phyloP scores from a whole-genome alignment of 2,888 invertebrate genomes.

The Nephrotoma flavescens region DNA sequence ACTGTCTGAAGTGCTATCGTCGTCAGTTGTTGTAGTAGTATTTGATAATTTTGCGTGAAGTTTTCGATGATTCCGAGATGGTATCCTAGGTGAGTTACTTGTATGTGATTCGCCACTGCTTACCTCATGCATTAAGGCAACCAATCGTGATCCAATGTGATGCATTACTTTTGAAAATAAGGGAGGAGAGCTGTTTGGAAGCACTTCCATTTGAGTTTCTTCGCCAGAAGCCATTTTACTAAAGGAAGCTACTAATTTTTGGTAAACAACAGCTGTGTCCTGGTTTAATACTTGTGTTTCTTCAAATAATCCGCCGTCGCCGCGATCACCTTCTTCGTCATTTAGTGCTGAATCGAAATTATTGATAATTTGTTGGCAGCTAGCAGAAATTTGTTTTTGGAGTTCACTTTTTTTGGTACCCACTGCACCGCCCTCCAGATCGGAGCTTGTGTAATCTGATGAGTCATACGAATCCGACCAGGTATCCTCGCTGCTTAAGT shows the following conservation, averaged over 20 bases:
- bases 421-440: slow-evolving; percentile 51
- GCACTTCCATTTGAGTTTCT: slow-evolving; percentile 27
- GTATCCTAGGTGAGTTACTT: slow-evolving; percentile 44
- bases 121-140: slow-evolving; percentile 84
- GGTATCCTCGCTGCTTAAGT: slow-evolving; percentile 80
- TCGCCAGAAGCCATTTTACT: slow-evolving; percentile 55
- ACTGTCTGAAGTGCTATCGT: slow-evolving; percentile 46
- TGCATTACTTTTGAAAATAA: slow-evolving; percentile 83
- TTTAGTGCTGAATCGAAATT: slow-evolving; percentile 56
- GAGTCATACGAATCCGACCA: slow-evolving; percentile 91
- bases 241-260: slow-evolving; percentile 69
- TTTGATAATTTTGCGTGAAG: slow-evolving; percentile 40
- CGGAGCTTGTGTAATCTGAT: slow-evolving; percentile 81
- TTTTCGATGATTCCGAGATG: slow-evolving; percentile 39
- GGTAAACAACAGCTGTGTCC: slow-evolving; percentile 77
- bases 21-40: slow-evolving; percentile 24
- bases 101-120: slow-evolving; percentile 55
- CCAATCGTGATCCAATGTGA: slow-evolving; percentile 74
- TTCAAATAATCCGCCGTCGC: slow-evolving; percentile 34
- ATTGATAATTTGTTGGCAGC: slow-evolving; percentile 75
- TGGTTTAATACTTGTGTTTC: slow-evolving; percentile 40
- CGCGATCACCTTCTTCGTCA: slow-evolving; percentile 40
- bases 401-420: slow-evolving; percentile 49
- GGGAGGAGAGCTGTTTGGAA: slow-evolving; percentile 52
- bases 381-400: slow-evolving; percentile 74